Evolutionary conservation across 2,888 invertebrate species (phyloP).

Genomic region (Abrostola tripartita): DNA sequence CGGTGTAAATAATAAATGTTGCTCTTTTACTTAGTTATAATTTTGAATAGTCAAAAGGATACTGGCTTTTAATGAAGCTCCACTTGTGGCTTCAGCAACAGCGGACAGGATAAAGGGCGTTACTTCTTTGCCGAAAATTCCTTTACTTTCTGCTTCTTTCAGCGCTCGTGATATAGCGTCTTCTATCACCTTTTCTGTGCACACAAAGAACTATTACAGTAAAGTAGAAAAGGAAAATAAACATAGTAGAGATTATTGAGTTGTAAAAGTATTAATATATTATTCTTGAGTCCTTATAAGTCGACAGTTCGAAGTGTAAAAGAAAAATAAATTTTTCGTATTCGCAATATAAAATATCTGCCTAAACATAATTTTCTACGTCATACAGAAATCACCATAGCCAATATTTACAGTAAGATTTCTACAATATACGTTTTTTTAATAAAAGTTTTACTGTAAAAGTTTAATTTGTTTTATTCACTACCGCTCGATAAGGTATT

Average conservation of each 20-base stretch:
- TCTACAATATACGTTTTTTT: constrained; percentile 15
- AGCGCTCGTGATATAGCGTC: constrained; percentile 92
- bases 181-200: constrained; percentile 88
- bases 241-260: too few relatives aligned
- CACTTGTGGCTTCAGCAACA: constrained; percentile 93
- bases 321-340: too few relatives aligned
- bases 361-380: too few relatives aligned
- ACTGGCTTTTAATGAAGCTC: constrained; percentile 95
- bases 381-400: neutral
- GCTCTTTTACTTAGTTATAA: too few relatives aligned
- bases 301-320: too few relatives aligned
- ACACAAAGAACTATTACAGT: too few relatives aligned
- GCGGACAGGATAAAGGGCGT: constrained; percentile 96
- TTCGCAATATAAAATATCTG: too few relatives aligned
- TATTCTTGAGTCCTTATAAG: too few relatives aligned
- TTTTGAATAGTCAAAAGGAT: constrained; percentile 85
- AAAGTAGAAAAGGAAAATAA: too few relatives aligned
- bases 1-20: too few relatives aligned
- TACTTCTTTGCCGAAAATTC: constrained; percentile 94
- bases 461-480: constrained; percentile 9
- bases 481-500: constrained; percentile 2
- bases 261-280: too few relatives aligned
- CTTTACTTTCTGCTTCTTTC: constrained; percentile 86
- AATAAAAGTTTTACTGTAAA: constrained; percentile 25
- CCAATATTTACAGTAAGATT: constrained; percentile 3